Conservation (phyloP, 2,888 invertebrate species). For the Lithophane ornitopus region DNA sequence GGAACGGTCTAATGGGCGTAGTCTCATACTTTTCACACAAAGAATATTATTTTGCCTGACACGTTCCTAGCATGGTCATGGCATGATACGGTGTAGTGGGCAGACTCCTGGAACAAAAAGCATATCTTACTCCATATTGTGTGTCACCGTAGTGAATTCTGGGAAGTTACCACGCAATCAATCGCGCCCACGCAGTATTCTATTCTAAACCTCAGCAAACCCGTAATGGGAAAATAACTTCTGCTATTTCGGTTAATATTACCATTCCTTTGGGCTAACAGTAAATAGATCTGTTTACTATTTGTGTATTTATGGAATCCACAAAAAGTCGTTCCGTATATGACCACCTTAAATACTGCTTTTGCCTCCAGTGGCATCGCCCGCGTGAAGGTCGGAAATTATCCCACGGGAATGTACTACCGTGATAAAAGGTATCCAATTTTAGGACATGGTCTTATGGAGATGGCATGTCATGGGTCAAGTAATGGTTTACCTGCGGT, state of each 20-base stretch:
- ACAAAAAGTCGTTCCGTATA: not conserved
- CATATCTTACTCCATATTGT: not conserved
- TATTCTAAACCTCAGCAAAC: not conserved
- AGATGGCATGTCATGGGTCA: not conserved
- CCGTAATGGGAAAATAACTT: not conserved
- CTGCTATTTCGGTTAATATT: conserved; percentile 4
- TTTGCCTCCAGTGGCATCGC: too few species aligned
- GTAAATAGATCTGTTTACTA: not conserved
- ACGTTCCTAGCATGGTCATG: too few species aligned
- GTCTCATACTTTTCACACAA: too few species aligned
- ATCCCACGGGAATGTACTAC: too few species aligned
- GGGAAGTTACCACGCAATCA: not conserved
- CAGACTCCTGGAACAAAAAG: not conserved
- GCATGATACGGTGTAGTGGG: too few species aligned
- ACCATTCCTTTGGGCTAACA: not conserved
- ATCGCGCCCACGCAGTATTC: conserved; percentile 1
- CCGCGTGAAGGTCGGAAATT: not conserved
- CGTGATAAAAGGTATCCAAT: not conserved
- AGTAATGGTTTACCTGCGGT: not conserved
- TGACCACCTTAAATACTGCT: not conserved
- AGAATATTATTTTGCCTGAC: too few species aligned
- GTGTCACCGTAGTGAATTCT: too few species aligned
- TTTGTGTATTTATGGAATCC: not conserved
- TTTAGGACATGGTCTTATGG: not conserved
- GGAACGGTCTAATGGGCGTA: too few species aligned